Evolutionary conservation across 2,888 invertebrate genomes (phyloP).

Genomic region (Linyphia triangularis): DNA sequence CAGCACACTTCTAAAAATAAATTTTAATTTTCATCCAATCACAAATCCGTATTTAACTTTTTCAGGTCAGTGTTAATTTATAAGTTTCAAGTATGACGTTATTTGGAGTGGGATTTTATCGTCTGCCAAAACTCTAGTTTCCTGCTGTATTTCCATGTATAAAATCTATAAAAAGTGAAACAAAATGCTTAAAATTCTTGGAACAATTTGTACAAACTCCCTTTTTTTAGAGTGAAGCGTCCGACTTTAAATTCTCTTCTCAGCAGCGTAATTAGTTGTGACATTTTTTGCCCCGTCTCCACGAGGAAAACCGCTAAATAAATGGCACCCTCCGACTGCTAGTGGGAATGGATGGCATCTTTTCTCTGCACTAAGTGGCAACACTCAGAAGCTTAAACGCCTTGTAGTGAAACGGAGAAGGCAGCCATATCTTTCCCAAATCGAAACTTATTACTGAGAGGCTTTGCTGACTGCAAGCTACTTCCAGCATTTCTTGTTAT

Average conservation of each 20-base stretch:
- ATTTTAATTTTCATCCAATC: no score
- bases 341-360: slow-evolving; percentile 73
- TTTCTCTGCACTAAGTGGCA: slow-evolving; percentile 70
- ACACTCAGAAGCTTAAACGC: slow-evolving; percentile 71
- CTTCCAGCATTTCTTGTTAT: slow-evolving; percentile 53
- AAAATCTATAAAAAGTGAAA: no score
- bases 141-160: no score
- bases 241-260: slow-evolving; percentile 64
- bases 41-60: no score
- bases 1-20: no score
- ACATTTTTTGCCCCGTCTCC: slow-evolving; percentile 70
- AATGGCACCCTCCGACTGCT: slow-evolving; percentile 62
- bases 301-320: slow-evolving; percentile 63
- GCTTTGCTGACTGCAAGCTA: slow-evolving; percentile 18
- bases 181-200: not conserved
- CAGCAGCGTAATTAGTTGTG: slow-evolving; percentile 67
- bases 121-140: no score
- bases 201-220: slow-evolving; percentile 62
- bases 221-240: slow-evolving; percentile 27
- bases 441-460: slow-evolving; percentile 71
- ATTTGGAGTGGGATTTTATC: no score
- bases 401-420: slow-evolving; percentile 63
- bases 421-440: slow-evolving; percentile 71
- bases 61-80: no score
- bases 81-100: no score